Conservation (phyloP, 2,797 vertebrate genomes). For the Morus bassanus region DNA sequence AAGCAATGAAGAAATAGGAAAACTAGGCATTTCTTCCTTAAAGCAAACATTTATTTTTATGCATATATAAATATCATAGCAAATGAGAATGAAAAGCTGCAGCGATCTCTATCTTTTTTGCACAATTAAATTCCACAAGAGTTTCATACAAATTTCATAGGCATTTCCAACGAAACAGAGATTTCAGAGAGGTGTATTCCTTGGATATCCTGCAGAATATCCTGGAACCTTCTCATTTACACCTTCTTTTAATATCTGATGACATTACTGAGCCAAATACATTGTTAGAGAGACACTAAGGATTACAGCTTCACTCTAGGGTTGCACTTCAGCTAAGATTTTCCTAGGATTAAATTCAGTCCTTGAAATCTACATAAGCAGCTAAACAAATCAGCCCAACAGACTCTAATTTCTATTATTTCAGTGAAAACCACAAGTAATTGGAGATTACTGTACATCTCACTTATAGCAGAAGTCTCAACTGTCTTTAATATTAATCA, state of each 20-base stretch:
- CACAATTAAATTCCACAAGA: background rate
- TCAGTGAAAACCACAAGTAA: background rate
- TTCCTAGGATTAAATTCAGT: background rate
- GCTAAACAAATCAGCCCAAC: background rate
- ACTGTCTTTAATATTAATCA: background rate
- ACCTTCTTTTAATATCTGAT: background rate
- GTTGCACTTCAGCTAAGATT: background rate
- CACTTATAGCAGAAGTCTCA: background rate
- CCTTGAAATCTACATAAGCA: background rate
- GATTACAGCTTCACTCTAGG: background rate
- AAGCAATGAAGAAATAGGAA: background rate
- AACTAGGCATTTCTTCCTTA: background rate
- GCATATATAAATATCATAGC: background rate
- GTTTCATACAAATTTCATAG: background rate
- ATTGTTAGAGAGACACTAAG: background rate
- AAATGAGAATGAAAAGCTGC: background rate
- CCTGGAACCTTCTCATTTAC: background rate
- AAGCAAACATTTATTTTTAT: background rate
- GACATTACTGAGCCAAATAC: background rate
- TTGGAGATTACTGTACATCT: background rate
- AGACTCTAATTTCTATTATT: background rate
- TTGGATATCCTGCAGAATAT: background rate
- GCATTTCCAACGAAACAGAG: background rate
- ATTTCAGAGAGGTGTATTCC: background rate
- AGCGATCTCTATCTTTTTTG: background rate